Evolutionary conservation across 37 sponge, comb jelly and placozoan genomes (phyloP).

Genomic region (Halichondria panicea): DNA sequence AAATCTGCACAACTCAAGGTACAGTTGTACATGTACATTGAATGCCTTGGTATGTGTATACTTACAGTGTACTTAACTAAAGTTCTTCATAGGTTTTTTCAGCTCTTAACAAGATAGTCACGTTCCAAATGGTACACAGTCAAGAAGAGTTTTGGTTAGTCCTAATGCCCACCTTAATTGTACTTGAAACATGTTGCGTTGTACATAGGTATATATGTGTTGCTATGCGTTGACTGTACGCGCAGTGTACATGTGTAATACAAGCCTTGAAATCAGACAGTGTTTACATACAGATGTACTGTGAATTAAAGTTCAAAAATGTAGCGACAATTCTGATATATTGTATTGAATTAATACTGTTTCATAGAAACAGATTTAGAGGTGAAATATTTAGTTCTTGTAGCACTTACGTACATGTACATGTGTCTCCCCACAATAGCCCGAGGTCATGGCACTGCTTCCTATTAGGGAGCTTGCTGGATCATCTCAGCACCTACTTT

Average conservation of each 20-base stretch:
- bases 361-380: too few relatives aligned
- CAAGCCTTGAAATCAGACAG: too few relatives aligned
- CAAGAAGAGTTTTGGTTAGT: slow-evolving; percentile 21
- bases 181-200: too few relatives aligned
- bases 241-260: too few relatives aligned
- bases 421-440: not conserved
- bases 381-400: too few relatives aligned
- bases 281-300: too few relatives aligned
- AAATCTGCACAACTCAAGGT: not conserved
- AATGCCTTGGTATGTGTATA: not conserved
- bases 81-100: not conserved
- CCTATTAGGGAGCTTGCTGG: not conserved
- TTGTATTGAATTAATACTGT: too few relatives aligned
- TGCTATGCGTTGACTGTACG: too few relatives aligned
- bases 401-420: not conserved
- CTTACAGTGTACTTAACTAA: not conserved
- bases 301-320: too few relatives aligned
- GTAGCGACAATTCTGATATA: too few relatives aligned
- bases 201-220: too few relatives aligned
- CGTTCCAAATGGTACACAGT: slow-evolving; percentile 17
- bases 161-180: not conserved
- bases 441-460: slow-evolving; percentile 37
- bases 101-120: slow-evolving; percentile 25
- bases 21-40: not conserved
- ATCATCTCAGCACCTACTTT: slow-evolving; percentile 18